Conservation (phyloP, 2,888 invertebrate genomes). For the Phaonia tiefii region DNA sequence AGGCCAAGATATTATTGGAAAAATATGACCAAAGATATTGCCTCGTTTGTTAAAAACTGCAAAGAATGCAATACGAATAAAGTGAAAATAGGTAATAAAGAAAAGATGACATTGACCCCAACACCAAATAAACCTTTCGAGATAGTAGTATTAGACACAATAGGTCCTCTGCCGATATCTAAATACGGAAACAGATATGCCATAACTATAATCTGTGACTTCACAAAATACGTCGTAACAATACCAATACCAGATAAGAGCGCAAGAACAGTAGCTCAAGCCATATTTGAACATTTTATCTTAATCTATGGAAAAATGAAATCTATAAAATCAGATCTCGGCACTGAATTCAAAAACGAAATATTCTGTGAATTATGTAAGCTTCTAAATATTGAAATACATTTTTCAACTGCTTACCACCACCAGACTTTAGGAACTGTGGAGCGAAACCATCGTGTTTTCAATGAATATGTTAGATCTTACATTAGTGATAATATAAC, state of each 20-base stretch:
- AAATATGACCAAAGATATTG: conserved; percentile 2
- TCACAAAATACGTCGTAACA: conserved; percentile 21
- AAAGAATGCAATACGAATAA: too few species aligned
- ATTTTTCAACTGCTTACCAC: neutral
- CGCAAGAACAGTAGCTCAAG: neutral
- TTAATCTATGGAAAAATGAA: conserved; percentile 28
- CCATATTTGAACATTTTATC: conserved; percentile 14
- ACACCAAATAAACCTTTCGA: neutral
- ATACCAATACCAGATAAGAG: conserved; percentile 6
- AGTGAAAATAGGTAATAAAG: neutral
- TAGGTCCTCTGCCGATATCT: too few species aligned
- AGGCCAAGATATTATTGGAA: neutral
- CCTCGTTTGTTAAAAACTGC: neutral
- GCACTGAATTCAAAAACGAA: conserved; percentile 14
- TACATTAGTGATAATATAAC: too few species aligned
- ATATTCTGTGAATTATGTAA: neutral
- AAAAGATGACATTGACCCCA: neutral
- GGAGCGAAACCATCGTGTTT: conserved; percentile 1
- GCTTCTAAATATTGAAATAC: neutral
- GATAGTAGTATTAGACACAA: neutral
- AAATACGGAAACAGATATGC: neutral
- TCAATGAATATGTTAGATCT: neutral
- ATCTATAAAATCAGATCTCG: neutral
- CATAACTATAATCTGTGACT: conserved; percentile 19
- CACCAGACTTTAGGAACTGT: neutral